phyloP scores from a whole-genome alignment of 1,140 invertebrate genomes.

The Caenorhabditis latens region DNA sequence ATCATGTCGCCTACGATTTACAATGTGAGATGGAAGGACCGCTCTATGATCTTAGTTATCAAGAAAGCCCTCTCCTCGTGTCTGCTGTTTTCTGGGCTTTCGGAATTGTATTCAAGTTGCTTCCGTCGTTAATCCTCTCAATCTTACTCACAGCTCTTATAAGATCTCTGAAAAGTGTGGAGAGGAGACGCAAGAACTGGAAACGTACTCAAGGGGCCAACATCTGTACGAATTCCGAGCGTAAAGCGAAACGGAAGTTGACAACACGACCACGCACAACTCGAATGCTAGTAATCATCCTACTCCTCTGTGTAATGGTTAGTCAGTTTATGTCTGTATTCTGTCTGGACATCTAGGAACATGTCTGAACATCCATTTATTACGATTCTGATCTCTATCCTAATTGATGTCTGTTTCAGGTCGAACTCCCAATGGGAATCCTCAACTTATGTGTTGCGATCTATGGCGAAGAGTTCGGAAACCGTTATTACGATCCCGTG shows the following conservation, averaged over 20 bases:
- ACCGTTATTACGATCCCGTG: conserved; percentile 68
- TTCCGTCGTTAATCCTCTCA: conserved; percentile 66
- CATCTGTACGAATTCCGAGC: conserved; percentile 58
- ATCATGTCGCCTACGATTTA: conserved; percentile 43
- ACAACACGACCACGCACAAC: conserved; percentile 64
- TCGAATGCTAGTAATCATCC: conserved; percentile 63
- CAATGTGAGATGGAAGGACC: conserved; percentile 60
- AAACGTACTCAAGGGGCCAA: conserved; percentile 54
- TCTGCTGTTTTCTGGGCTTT: conserved; percentile 68
- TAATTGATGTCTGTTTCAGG: conserved; percentile 54
- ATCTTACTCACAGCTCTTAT: conserved; percentile 64
- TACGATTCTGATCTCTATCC: neutral
- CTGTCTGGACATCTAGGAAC: neutral
- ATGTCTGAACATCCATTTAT: conserved; percentile 6
- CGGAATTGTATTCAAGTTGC: conserved; percentile 67
- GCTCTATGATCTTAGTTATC: conserved; percentile 67
- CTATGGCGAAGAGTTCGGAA: conserved; percentile 67
- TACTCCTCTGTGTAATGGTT: conserved; percentile 66
- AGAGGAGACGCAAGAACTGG: conserved; percentile 62
- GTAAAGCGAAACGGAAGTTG: conserved; percentile 58
- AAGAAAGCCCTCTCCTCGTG: conserved; percentile 60
- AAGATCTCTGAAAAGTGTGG: conserved; percentile 65
- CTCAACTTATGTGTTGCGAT: conserved; percentile 69
- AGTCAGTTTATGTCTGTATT: neutral
- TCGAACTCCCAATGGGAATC: conserved; percentile 69